These are phyloP conservation scores for Agraylea sexmaculata DNA, from an alignment of 1,140 invertebrate genomes.

Conservation along the genomic window DNA sequence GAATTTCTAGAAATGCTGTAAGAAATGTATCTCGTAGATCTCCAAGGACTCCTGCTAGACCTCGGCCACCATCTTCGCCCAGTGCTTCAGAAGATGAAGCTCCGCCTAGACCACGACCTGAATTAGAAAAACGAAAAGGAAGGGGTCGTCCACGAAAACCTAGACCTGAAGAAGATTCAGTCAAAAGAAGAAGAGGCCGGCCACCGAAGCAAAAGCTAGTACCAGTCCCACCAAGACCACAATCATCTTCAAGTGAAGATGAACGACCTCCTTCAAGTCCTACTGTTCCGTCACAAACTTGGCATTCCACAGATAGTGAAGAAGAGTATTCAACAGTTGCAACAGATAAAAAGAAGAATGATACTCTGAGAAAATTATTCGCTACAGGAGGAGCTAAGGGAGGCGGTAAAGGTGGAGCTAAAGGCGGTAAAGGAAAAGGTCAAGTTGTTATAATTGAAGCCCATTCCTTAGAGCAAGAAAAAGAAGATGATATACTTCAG, in stretches of 20 bases:
- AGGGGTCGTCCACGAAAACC: conserved; percentile 15
- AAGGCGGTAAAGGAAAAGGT: conserved; percentile 49
- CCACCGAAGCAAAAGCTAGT: conserved; percentile 29
- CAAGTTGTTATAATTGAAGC: conserved; percentile 44
- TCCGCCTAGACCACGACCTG: conserved; percentile 10
- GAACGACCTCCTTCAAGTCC: conserved; percentile 25
- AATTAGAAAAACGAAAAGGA: conserved; percentile 12
- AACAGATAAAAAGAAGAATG: conserved; percentile 46
- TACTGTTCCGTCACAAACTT: conserved; percentile 5
- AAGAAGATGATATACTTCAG: conserved; percentile 11
- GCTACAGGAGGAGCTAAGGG: conserved; percentile 40
- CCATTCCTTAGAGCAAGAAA: conserved; percentile 21
- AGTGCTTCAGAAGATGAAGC: conserved; percentile 17
- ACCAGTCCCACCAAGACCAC: conserved; percentile 24
- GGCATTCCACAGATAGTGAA: conserved; percentile 13
- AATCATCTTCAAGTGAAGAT: conserved; percentile 33
- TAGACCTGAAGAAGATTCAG: conserved; percentile 14
- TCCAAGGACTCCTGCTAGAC: conserved; percentile 10
- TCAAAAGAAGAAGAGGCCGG: conserved; percentile 23
- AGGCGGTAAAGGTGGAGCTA: conserved; percentile 48
- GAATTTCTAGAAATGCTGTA: not conserved
- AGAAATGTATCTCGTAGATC: conserved; percentile 7
- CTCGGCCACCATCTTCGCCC: conserved; percentile 16
- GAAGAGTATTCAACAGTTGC: conserved; percentile 14
- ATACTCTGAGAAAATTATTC: conserved; percentile 46